Conservation (phyloP, 2,113 vertebrate species). For the Myotis brandtii region DNA sequence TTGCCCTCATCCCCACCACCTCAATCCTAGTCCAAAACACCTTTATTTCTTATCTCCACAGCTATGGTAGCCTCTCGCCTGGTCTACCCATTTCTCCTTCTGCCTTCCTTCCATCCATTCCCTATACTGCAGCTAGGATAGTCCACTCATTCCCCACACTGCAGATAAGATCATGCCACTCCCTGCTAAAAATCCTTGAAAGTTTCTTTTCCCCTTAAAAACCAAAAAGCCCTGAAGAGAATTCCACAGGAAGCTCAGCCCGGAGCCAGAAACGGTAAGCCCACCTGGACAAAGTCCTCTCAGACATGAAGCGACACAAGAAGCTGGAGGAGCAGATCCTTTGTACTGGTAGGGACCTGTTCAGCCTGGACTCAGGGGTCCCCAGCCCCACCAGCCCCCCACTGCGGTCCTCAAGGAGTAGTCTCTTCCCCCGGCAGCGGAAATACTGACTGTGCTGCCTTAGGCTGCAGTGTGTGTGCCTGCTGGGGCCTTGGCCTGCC, state of each 20-base stretch:
- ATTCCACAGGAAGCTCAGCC: slow-evolving; percentile 85
- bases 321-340: slow-evolving; percentile 94
- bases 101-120: background rate
- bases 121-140: background rate
- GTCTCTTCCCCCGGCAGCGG: slow-evolving; percentile 90
- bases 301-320: slow-evolving; percentile 94
- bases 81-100: background rate
- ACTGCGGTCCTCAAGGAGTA: slow-evolving; percentile 61
- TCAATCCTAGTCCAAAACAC: background rate
- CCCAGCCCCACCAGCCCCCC: slow-evolving; percentile 35
- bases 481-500: background rate
- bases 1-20: too few species aligned
- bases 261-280: slow-evolving; percentile 92
- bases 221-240: background rate
- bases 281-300: slow-evolving; percentile 93
- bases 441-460: slow-evolving; percentile 86
- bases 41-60: background rate
- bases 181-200: background rate
- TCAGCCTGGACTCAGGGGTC: slow-evolving; percentile 85
- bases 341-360: slow-evolving; percentile 89
- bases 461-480: background rate
- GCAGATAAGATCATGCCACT: too few species aligned
- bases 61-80: background rate
- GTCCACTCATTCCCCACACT: too few species aligned
- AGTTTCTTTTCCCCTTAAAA: background rate